Evolutionary conservation across 2,888 invertebrate genomes (phyloP), one percentile per base, ranked within the genome.

Genomic region (Chymomyza procnemis): DNA sequence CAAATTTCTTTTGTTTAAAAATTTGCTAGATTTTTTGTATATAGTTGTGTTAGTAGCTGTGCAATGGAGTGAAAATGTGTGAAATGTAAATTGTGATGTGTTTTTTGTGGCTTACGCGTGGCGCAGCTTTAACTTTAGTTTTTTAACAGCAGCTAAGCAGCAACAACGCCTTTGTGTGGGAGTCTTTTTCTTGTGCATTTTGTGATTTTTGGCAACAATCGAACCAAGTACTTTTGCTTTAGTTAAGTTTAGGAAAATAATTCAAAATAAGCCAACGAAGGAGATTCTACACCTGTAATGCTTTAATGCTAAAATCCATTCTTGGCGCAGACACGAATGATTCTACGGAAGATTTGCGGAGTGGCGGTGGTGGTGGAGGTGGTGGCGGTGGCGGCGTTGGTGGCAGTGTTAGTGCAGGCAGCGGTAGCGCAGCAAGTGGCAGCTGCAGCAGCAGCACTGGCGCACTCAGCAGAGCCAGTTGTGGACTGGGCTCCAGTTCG

Each of bases 301-400:
- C 88, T 84, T 90, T 90, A 86, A 90, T 90, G 90, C 89, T 90
- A 83, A 90, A 88, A 76, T 89, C 89, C 67, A 87, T 90, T 68
- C 85, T 88, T 65, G 88, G 88, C 76, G 83, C 85, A 70, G 89
- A 89, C 78, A 82, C 89, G 77, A 85, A 86, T 76, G 89, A 85
- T 80, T 81, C 85, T 64, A 81, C 81, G 74, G 88, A 87, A 76
- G 89, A 88, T 66, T 21, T 65, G 65, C 72, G 65, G 66, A 81
- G 71, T 59, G 86, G 54, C 19, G 78, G 77, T 64, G 71, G 69
- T 60, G 70, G 64, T 16, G 76, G 62, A 6, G 71, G 64, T 56
- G 69, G 66, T 46, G 56, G 67, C 56, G 67, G 68, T 61, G 59
- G 70, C 58, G 73, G 71, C 55, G 71, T 74, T 8, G 64, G 77